A percentile compares a stretch with the other conserved stretches of the same genome.
These are phyloP conservation scores for Oreotrochilus melanogaster DNA, from an alignment of 2,113 vertebrate species.

Conservation along the genomic window DNA sequence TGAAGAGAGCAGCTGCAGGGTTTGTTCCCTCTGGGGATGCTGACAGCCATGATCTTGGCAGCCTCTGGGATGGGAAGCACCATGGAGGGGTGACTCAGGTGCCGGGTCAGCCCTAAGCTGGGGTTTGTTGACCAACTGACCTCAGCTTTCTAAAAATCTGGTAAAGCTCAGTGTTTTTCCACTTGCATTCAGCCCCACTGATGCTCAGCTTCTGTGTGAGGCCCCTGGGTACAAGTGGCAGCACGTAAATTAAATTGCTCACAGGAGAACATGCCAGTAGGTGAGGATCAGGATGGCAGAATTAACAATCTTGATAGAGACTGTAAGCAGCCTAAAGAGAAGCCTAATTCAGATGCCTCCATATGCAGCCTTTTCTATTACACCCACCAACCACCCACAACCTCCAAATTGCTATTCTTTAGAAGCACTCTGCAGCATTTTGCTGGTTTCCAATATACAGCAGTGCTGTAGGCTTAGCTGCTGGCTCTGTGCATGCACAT, in stretches of 20 bases:
- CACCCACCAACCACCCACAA: conserved; percentile 70
- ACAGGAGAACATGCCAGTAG: background rate
- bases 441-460: conserved; percentile 52
- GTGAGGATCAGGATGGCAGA: conserved; percentile 41
- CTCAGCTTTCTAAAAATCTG: background rate
- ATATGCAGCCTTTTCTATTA: conserved; percentile 63
- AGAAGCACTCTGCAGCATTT: conserved; percentile 64
- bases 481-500: conserved; percentile 51
- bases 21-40: background rate
- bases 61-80: background rate
- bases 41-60: background rate
- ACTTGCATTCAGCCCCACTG: background rate
- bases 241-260: conserved; percentile 1
- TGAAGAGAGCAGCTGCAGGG: fast-evolving
- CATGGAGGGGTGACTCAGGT: background rate
- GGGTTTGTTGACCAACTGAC: background rate
- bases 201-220: background rate
- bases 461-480: conserved; percentile 49
- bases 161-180: background rate
- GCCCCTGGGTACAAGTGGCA: background rate
- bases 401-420: conserved; percentile 67
- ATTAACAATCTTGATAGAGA: conserved; percentile 31
- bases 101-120: fast-evolving
- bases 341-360: conserved; percentile 54
- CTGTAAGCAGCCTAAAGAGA: conserved; percentile 63